Evolutionary conservation across 2,113 vertebrate genomes (phyloP), one percentile per base, ranked within the genome.

Genomic region (Phoenicopterus ruber): DNA sequence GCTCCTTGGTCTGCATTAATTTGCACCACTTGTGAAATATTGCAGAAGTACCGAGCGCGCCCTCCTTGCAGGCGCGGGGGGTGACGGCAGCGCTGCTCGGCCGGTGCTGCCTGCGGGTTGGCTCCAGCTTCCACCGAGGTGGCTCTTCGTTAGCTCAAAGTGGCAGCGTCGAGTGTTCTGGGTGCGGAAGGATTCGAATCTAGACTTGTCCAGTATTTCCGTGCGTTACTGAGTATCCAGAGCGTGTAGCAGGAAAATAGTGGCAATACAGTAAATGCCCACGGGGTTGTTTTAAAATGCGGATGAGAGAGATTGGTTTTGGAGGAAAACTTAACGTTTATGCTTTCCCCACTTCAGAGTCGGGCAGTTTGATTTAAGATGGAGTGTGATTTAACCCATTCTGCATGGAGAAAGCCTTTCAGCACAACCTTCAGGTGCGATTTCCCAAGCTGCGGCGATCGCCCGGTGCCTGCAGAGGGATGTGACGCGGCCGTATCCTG

Each of bases 401-500:
- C 26, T 1, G 0, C 28, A 5, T 44, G 59, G 58, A 58, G 42
- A 63, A 74, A 58, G 47, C n/a, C 21, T 71, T 38, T 74, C 22
- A 17, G 57, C 80, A 28, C 38, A 16, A 16, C 38, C 29, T 52
- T 17, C 12, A 20, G 31, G 52, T 61, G 52, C 2, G 2, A 7
- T 58, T 92, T 73, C 69, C 86, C 47, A 19, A 70, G 77, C 88
- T 40, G 36, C 5, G 4, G 47, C 36, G 78, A 4, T 66, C 47
- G 85, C 74, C 73, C 46, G 87, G 50, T 96, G 89, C n/a, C 73
- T 69, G 73, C 70, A 79, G 89, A 38, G 85, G 86, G 95, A 94
- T 94, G 70, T 85, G 74, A 47, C 91, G 62, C 58, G 83, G 57
- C 82, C 8, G 17, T 79, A 57, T 96, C 97, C 96, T 97, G 94